Evolutionary conservation across 2,888 invertebrate genomes (phyloP), one percentile per base, ranked within the genome.

Genomic region (Lasioglossum villosulum): DNA sequence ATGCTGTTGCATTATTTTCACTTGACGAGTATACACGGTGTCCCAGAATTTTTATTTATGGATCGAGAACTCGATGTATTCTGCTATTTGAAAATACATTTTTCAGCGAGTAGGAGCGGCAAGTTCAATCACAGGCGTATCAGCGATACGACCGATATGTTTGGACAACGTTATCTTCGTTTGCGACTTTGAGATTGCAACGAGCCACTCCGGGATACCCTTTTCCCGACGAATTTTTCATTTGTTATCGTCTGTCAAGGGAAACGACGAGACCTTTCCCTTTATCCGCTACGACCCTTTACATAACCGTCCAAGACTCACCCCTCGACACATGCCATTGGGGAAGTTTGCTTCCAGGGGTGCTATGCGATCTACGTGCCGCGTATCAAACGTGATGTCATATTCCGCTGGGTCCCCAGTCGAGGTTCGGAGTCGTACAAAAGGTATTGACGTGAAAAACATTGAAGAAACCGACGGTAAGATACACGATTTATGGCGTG

Each of bases 311-410:
- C 74, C 81, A 78, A 78, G 83, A 84, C 82, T 74, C 80, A 76
- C 78, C 86, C 84, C 89, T 86, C 84, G 84, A 85, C 86, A 87
- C 86, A 89, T 87, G 89, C 87, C 86, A 84, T 83, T 78, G 84
- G 82, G 80, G 89, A 89, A 89, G 84, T 89, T 86, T 84, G 84
- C 78, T 80, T 80, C 82, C 72, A 72, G 70, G 82, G 85, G 70
- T 59, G 83, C 30, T 48, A 74, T 79, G 23, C 86, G 76, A 78
- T 77, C 85, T 87, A 86, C 86, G 86, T 84, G 84, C 78, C 86
- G 80, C 84, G 85, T 86, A 88, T 89, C 87, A 89, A 88, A 88
- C 86, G 86, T 86, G 87, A 88, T 83, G 87, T 89, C 87, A 86
- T 85, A 86, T 89, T 82, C 86, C 68, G n/a, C 66, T 52, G 48